Evolutionary conservation across 2,888 invertebrate genomes (phyloP).

Genomic region (Agrochola macilenta): DNA sequence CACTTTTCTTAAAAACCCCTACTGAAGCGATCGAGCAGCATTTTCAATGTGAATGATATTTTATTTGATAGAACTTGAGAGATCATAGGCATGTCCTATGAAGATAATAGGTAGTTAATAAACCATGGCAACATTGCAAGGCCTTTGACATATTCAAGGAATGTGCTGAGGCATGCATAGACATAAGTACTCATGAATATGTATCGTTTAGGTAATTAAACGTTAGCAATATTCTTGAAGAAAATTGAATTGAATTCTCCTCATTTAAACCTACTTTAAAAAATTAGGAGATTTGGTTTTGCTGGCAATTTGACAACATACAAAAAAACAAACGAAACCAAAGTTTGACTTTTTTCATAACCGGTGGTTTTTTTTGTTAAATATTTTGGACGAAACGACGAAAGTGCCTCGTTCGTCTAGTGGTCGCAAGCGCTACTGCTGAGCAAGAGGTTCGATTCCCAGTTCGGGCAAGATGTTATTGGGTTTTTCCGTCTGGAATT

Average conservation of each 20-base stretch:
- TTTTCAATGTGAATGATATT: too few relatives aligned
- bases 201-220: constrained; percentile 13
- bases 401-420: too few relatives aligned
- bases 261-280: not conserved
- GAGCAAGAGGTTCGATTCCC: too few relatives aligned
- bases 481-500: too few relatives aligned
- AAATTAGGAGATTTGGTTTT: not conserved
- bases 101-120: constrained; percentile 12
- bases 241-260: not conserved
- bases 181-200: constrained; percentile 29
- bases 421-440: too few relatives aligned
- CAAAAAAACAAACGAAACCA: too few relatives aligned
- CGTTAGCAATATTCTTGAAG: not conserved
- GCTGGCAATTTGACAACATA: not conserved
- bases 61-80: not conserved
- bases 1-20: too few relatives aligned
- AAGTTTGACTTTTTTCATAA: not conserved
- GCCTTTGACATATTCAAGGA: constrained; percentile 34
- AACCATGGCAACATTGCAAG: constrained; percentile 41
- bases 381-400: not conserved
- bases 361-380: too few relatives aligned
- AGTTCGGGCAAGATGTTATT: too few relatives aligned
- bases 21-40: too few relatives aligned
- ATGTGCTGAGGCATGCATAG: constrained; percentile 31
- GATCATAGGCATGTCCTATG: not conserved